Base-by-base conservation (phyloP, 2,797 vertebrate genomes). In the Taenioides sp. region DNA sequence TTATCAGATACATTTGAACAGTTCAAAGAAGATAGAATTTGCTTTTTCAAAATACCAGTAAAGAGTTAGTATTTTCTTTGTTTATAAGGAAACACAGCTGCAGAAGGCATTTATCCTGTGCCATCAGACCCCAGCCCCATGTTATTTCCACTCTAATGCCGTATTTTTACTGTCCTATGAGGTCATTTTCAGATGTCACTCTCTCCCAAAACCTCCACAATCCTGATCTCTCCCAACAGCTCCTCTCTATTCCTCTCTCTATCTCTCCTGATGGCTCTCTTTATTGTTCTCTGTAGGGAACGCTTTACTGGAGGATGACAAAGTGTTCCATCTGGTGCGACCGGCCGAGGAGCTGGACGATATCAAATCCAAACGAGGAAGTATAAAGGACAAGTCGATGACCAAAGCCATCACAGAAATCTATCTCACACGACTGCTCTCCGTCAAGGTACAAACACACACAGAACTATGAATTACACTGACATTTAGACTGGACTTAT, bases 371-470 rank as follows among this genome's bases (percentile, higher is more conserved):
- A 99, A 99, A 91, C 91, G 97, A 5, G 97, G 98, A 75, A 98
- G 98, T 12, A 92, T 98, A 88, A 99, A 99, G 87, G 97, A 98
- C 89, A 99, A 99, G 85, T 97, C 97, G 74, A 96, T 97, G 89
- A 98, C 97, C 89, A 99, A 99, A 96, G 97, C 97, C 89, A 99
- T 99, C 89, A 99, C 98, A 0, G 98, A 99, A 94, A 98, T 99
- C 92, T 99, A 99, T 92, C 94, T 99, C 84, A 99, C 98, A 0
- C 94, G 98, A 79, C 95, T 99, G 79, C 96, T 99, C 7, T 99
- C 97, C 0, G 97, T 99, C 86, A 99, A 99, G 97, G 98, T 99
- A 92, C 47, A 55, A 60, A 71, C n/a, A 52, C 52, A 17, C 28
- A 18, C 2, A 31, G 20, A 67, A 65, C 64, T 60, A 65, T 55